Conservation (phyloP, 1,140 invertebrate genomes). For the Agraylea sexmaculata region DNA sequence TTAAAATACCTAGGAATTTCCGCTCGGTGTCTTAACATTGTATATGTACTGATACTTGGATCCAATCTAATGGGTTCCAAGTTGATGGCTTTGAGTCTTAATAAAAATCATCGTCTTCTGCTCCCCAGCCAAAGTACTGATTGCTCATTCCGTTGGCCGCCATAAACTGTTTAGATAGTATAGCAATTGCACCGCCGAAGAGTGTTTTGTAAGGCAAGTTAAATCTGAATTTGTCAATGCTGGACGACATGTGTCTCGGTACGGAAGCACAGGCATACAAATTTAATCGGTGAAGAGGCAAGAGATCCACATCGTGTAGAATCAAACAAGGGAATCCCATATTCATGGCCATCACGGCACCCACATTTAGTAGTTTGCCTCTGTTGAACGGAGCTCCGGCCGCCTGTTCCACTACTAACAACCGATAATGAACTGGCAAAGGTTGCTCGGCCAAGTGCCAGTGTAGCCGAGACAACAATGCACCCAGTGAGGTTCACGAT, state of each 20-base stretch:
- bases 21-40: slow-evolving; percentile 63
- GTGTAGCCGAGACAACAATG: slow-evolving; percentile 37
- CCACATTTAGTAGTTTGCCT: slow-evolving; percentile 88
- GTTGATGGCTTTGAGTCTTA: slow-evolving; percentile 40
- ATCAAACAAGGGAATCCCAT: slow-evolving; percentile 76
- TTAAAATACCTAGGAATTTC: slow-evolving; percentile 38
- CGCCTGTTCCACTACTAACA: slow-evolving; percentile 86
- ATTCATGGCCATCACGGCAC: slow-evolving; percentile 64
- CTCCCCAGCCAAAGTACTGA: slow-evolving; percentile 77
- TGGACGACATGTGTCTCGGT: slow-evolving; percentile 87
- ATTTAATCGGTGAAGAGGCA: slow-evolving; percentile 81
- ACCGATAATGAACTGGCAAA: slow-evolving; percentile 46
- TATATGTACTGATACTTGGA: slow-evolving; percentile 59
- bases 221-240: slow-evolving; percentile 78
- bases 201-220: slow-evolving; percentile 61
- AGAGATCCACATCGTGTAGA: slow-evolving; percentile 90
- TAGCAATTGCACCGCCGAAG: slow-evolving; percentile 66
- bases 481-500: slow-evolving; percentile 33
- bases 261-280: slow-evolving; percentile 80
- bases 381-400: slow-evolving; percentile 74
- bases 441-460: slow-evolving; percentile 31
- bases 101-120: slow-evolving; percentile 86
- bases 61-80: slow-evolving; percentile 57
- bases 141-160: slow-evolving; percentile 88
- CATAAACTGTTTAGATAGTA: slow-evolving; percentile 58